Percentiles rank a stretch among this genome's conserved stretches.
Evolutionary conservation across 2,888 invertebrate genomes (phyloP).

Genomic region (Lottia gigantea): DNA sequence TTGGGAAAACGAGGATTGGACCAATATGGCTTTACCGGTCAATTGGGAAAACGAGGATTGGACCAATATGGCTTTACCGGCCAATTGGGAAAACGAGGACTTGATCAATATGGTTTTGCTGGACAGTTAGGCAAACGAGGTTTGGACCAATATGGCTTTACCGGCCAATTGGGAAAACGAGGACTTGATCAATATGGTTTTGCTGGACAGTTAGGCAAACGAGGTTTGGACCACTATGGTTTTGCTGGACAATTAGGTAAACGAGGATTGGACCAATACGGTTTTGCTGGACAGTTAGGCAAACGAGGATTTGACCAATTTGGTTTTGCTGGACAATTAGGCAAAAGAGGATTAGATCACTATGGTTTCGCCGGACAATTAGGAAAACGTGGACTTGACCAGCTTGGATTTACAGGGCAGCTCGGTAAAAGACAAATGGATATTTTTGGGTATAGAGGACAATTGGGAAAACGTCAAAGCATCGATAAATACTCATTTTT

Average conservation of each 20-base stretch:
- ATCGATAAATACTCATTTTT: slow-evolving; percentile 1
- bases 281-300: not conserved
- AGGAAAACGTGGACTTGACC: not conserved
- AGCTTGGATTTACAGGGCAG: not conserved
- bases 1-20: not conserved
- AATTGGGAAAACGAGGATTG: not conserved
- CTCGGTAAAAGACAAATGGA: not conserved
- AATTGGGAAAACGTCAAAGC: slow-evolving; percentile 1
- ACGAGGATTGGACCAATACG: not conserved
- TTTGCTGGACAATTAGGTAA: not conserved
- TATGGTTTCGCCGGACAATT: not conserved
- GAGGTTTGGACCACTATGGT: not conserved
- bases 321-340: not conserved
- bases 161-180: not conserved
- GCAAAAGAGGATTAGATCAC: not conserved
- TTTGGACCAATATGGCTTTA: not conserved
- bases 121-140: not conserved
- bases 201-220: not conserved
- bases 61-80: not conserved
- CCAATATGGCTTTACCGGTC: not conserved
- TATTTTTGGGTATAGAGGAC: not conserved
- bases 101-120: not conserved
- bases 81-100: not conserved
- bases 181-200: not conserved
- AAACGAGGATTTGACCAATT: not conserved